Percentiles rank a stretch among this genome's conserved stretches.
Conservation (phyloP, 2,113 vertebrate genomes). For the Corythornis madagascariensis region DNA sequence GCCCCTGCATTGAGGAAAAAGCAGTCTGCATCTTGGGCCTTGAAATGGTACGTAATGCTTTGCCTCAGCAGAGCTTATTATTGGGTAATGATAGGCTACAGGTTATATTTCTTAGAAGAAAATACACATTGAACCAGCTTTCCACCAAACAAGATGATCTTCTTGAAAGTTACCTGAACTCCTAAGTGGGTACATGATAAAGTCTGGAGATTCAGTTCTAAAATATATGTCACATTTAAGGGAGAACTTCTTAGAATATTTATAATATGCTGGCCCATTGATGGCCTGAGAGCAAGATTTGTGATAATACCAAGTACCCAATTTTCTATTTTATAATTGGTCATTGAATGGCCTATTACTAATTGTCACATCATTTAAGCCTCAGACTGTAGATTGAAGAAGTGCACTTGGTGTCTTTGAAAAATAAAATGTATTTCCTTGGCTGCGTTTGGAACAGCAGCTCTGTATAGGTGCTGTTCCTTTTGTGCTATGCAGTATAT, state of each 20-base stretch:
- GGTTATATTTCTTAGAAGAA: neutral
- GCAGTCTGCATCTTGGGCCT: slow-evolving; percentile 94
- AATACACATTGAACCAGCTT: neutral
- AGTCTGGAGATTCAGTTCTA: neutral
- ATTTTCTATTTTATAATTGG: neutral
- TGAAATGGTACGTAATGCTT: slow-evolving; percentile 87
- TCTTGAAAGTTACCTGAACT: neutral
- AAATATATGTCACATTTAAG: neutral
- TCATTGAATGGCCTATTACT: neutral
- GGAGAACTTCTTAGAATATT: neutral
- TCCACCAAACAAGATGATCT: neutral
- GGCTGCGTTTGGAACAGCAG: neutral
- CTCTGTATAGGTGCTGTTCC: neutral
- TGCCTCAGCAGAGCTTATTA: neutral
- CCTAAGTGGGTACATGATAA: neutral
- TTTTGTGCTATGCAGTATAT: neutral
- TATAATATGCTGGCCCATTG: neutral
- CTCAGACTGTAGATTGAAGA: neutral
- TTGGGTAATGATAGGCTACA: neutral
- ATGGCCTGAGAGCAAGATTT: neutral
- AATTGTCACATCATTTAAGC: neutral
- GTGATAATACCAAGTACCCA: neutral
- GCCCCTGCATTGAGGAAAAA: slow-evolving; percentile 89
- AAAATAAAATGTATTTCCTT: neutral
- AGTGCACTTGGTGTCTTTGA: neutral